Evolutionary conservation across 2,888 invertebrate genomes (phyloP).

Genomic region (Diabrotica balteata): DNA sequence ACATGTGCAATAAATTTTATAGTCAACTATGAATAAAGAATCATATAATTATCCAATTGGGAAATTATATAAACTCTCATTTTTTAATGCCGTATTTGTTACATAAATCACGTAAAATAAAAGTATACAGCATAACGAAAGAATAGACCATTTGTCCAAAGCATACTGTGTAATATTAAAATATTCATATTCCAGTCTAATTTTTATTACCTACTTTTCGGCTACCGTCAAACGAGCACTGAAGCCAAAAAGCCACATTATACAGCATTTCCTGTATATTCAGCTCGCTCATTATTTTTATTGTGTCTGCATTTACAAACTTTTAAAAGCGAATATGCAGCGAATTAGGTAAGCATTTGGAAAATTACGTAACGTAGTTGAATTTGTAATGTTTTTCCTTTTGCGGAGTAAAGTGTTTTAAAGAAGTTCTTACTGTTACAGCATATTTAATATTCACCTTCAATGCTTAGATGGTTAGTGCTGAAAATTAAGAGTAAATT

Average conservation of each 20-base stretch:
- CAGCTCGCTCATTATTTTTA: slow-evolving; percentile 2
- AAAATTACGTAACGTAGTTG: not conserved
- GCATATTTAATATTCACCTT: not conserved
- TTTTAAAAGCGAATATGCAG: slow-evolving; percentile 7
- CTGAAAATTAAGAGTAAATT: too few relatives aligned
- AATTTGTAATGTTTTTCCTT: slow-evolving; percentile 1
- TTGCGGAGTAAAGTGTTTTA: not conserved
- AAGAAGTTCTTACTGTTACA: not conserved
- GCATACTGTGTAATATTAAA: too few relatives aligned
- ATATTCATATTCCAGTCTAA: not conserved
- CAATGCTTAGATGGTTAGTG: too few relatives aligned
- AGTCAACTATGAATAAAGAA: too few relatives aligned
- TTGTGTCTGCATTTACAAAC: slow-evolving; percentile 1
- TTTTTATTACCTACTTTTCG: slow-evolving; percentile 2
- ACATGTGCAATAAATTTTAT: too few relatives aligned
- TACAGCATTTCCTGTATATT: slow-evolving; percentile 1
- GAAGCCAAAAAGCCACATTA: not conserved
- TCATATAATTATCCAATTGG: too few relatives aligned
- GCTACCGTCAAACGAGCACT: not conserved
- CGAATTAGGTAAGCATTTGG: not conserved
- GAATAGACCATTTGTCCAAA: too few relatives aligned
- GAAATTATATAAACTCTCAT: too few relatives aligned
- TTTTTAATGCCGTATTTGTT: too few relatives aligned
- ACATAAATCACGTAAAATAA: too few relatives aligned
- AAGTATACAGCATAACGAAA: too few relatives aligned